Evolutionary conservation across 2,797 vertebrate species (phyloP), one percentile per base, ranked within the genome.

Genomic region (Epinephelus awoara): DNA sequence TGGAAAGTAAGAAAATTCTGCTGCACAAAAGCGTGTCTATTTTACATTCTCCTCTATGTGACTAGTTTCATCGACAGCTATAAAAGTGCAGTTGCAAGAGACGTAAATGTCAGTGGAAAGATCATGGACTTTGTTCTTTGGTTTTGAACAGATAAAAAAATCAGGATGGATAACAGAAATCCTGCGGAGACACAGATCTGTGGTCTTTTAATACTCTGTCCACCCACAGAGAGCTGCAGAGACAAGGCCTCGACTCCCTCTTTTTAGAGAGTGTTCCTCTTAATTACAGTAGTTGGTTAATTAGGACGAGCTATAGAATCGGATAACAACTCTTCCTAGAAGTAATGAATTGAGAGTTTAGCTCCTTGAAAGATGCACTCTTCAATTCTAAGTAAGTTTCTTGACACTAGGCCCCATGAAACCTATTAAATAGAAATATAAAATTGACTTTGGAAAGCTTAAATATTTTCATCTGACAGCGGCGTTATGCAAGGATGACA

Each of bases 241-340:
- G 68, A 80, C 40, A 52, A 67, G 55, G 67, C 71, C 55, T 80
- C 52, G 27, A 17, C 23, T 44, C 52, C 67, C 13, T 75, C 34
- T 46, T 76, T 77, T 80, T 58, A 55, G 19, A 44, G 42, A 58
- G 34, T 1, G 6, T n/a, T 64, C 12, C 15, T 58, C 70, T 69
- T 86, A 82, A 89, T 85, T 84, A 66, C 71, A 80, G 49, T 67
- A 46, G 40, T 79, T 85, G 75, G 64, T 72, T 86, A 71, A 91
- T 87, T 83, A 81, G 65, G 65, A 80, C 13, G 3, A 58, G 40
- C 64, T 54, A 64, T 19, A 77, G 27, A 85, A 75, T 66, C 21
- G 68, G 71, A 86, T 76, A 85, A 63, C 40, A 77, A 71, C 50
- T 79, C 59, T 77, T 80, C 67, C 67, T 50, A 29, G 68, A 73